Base-by-base conservation (phyloP, 2,888 invertebrate genomes). In the Stenichneumon culpator region DNA sequence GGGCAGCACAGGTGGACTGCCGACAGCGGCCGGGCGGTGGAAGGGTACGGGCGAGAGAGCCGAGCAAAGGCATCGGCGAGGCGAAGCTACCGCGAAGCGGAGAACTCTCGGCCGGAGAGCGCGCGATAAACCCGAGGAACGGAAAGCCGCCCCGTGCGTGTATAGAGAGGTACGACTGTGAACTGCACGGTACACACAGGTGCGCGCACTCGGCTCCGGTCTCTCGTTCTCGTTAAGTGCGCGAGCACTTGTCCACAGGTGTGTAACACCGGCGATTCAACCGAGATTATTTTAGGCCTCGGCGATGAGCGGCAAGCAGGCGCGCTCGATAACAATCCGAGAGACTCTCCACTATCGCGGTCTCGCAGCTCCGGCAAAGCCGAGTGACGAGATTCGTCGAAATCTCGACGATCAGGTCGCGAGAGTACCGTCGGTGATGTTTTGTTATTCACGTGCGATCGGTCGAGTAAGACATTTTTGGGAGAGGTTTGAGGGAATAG, bases 1-100 rank as follows among this genome's bases (percentile, higher is more conserved):
- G 89, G 19, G 0, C 82, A 81, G 88, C 89, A 91, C 91, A 91
- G 91, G 91, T 91, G 91, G 90, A 67, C 79, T 82, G 70, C 60
- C 74, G 44, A 60, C 44, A 36, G 19, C 32, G 19, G 60, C 28
- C 7, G 44, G 39, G 52, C 52, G 60, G 32, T 19, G 57, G 57
- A 57, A 57, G 9, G 22, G 25, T 57, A 57, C 22, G 57, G 19
- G 11, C 22, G 22, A 3, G 57, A 57, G 57, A 22, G 44, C 44
- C 44, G 57, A 57, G 47, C 63, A 14, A 47, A 73, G 75, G 50
- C 47, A 75, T 63, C 63, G 9, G n/a, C 36, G 22, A n/a, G 19
- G 39, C 39, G 19, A 19, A n/a, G 39, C 67, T 39, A 19, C 39
- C 5, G 2, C 16, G 28, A 7, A 28, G 65, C 73, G 69, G 63